phyloP scores from a whole-genome alignment of 2,888 invertebrate species.

The Euclidia mi region DNA sequence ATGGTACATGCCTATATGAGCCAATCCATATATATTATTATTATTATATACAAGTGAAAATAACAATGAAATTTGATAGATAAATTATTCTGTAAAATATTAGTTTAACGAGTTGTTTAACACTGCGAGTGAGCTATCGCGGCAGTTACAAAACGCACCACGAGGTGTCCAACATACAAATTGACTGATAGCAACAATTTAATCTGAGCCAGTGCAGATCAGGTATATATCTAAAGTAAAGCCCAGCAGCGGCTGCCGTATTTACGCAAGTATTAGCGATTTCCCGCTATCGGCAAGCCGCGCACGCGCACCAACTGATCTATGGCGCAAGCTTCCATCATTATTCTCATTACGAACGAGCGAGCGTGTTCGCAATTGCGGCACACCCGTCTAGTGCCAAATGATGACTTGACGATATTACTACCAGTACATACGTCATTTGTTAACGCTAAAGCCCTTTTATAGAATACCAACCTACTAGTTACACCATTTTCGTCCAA shows the following conservation, averaged over 20 bases:
- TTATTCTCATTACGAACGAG: slow-evolving; percentile 81
- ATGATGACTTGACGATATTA: slow-evolving; percentile 70
- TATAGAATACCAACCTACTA: slow-evolving; percentile 31
- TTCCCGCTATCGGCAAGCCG: slow-evolving; percentile 79
- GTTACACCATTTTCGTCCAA: slow-evolving; percentile 30
- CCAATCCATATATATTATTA: too few species aligned
- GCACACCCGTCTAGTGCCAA: slow-evolving; percentile 69
- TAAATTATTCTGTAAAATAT: too few species aligned
- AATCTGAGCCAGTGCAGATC: slow-evolving; percentile 56
- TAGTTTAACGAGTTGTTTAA: too few species aligned
- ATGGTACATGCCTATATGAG: too few species aligned
- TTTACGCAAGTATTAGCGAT: slow-evolving; percentile 86
- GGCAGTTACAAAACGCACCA: slow-evolving; percentile 31
- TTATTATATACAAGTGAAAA: too few species aligned
- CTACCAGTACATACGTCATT: slow-evolving; percentile 58
- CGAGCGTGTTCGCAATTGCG: slow-evolving; percentile 73
- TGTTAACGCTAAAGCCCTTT: slow-evolving; percentile 48
- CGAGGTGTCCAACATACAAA: slow-evolving; percentile 41
- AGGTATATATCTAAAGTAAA: slow-evolving; percentile 66
- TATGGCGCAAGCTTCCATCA: slow-evolving; percentile 85
- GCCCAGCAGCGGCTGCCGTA: slow-evolving; percentile 72
- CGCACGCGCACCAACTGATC: slow-evolving; percentile 78
- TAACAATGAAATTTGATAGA: too few species aligned
- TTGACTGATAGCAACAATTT: slow-evolving; percentile 56
- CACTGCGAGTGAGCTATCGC: slow-evolving; percentile 22